Conservation (phyloP, 2,797 vertebrate species). For the Poliocrania exsul region DNA sequence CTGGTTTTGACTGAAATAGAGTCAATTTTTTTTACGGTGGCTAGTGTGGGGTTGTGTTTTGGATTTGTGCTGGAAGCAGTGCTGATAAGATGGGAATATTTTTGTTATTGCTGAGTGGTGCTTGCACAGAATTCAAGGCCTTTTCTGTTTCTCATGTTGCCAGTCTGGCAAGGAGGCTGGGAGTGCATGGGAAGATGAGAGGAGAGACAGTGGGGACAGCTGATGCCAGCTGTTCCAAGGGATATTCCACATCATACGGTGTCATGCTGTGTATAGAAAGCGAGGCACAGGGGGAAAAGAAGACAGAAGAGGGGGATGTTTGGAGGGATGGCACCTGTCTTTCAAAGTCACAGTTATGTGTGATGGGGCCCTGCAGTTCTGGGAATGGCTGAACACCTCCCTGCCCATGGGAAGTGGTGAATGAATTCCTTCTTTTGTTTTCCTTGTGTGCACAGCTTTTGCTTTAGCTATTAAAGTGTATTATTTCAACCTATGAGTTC, state of each 20-base stretch:
- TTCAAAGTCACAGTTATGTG: rapidly evolving
- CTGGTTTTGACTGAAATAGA: too few relatives aligned
- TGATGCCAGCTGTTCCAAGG: neutral
- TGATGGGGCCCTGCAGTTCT: neutral
- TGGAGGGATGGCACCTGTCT: neutral
- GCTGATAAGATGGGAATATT: neutral
- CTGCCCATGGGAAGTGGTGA: rapidly evolving
- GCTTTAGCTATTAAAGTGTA: neutral
- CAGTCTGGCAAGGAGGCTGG: neutral
- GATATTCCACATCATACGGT: too few relatives aligned
- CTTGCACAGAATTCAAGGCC: neutral
- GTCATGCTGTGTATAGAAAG: neutral
- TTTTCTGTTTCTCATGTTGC: neutral
- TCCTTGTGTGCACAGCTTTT: neutral
- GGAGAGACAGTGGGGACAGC: neutral
- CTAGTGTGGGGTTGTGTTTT: neutral
- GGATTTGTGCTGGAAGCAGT: neutral
- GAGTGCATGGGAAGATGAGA: too few relatives aligned
- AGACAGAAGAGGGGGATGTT: neutral
- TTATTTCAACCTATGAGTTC: neutral
- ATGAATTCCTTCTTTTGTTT: neutral
- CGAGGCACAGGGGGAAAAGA: rapidly evolving
- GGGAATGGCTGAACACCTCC: neutral
- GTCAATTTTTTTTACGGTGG: neutral
- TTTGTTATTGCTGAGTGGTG: neutral